phyloP scores from a whole-genome alignment of 2,888 invertebrate genomes.

The Lochmaea capreae region DNA sequence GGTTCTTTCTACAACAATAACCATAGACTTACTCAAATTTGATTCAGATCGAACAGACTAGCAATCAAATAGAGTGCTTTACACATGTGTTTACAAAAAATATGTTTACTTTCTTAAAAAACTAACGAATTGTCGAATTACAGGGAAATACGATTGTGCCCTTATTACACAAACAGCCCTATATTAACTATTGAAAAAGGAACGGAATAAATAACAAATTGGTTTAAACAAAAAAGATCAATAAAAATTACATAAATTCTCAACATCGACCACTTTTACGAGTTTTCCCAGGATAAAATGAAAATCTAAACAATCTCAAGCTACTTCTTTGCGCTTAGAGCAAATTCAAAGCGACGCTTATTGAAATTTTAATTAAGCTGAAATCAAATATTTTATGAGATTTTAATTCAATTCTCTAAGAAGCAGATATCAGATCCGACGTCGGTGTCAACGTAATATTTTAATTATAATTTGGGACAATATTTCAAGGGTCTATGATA shows the following conservation, averaged over 20 bases:
- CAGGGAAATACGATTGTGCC: too few species aligned
- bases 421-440: constrained; percentile 5
- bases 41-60: too few species aligned
- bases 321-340: constrained; percentile 8
- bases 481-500: neutral
- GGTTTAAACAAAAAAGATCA: neutral
- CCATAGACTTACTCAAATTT: too few species aligned
- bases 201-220: neutral
- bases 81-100: too few species aligned
- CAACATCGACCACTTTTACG: neutral
- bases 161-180: too few species aligned
- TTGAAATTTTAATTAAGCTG: constrained; percentile 30
- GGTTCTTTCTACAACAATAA: too few species aligned
- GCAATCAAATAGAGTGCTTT: too few species aligned
- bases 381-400: constrained; percentile 29
- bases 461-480: constrained; percentile 1
- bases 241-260: neutral
- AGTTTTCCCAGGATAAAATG: neutral
- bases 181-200: neutral
- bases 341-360: constrained; percentile 12
- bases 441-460: constrained; percentile 8
- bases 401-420: constrained; percentile 26
- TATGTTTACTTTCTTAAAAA: too few species aligned
- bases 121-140: too few species aligned
- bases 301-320: constrained; percentile 17